phyloP scores from a whole-genome alignment of 2,888 invertebrate genomes.

The Synergus itoensis region DNA sequence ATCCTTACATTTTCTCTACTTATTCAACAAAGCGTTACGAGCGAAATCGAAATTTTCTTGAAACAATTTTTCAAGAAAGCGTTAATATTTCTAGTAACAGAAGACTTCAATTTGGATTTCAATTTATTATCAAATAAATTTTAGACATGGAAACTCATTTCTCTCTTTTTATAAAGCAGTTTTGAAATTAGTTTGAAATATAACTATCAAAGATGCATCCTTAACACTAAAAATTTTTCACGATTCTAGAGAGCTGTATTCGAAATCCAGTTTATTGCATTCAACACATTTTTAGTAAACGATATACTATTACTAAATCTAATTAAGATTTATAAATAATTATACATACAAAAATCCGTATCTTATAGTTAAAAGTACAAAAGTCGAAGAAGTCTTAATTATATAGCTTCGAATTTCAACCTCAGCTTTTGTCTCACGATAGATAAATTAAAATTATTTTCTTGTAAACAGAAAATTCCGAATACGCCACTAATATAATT shows the following conservation, averaged over 20 bases:
- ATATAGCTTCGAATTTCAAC: neutral
- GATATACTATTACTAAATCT: neutral
- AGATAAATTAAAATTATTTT: neutral
- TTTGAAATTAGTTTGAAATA: neutral
- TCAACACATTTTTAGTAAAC: neutral
- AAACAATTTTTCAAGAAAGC: neutral
- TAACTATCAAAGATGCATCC: neutral
- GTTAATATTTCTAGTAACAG: neutral
- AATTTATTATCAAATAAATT: neutral
- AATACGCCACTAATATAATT: conserved; percentile 1
- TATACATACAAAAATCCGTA: neutral
- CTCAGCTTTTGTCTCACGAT: neutral
- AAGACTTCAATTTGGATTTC: neutral
- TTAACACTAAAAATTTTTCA: neutral
- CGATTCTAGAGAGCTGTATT: neutral
- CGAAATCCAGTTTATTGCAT: neutral
- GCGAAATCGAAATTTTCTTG: neutral
- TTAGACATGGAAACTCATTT: too few species aligned
- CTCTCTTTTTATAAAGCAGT: too few species aligned
- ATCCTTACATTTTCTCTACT: neutral
- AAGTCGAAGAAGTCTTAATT: neutral
- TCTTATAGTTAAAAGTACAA: neutral
- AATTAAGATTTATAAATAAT: neutral
- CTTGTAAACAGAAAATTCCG: neutral
- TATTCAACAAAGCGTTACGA: neutral